Base-by-base conservation (phyloP, 2,113 vertebrate genomes). In the Myanophis thanlyinensis region DNA sequence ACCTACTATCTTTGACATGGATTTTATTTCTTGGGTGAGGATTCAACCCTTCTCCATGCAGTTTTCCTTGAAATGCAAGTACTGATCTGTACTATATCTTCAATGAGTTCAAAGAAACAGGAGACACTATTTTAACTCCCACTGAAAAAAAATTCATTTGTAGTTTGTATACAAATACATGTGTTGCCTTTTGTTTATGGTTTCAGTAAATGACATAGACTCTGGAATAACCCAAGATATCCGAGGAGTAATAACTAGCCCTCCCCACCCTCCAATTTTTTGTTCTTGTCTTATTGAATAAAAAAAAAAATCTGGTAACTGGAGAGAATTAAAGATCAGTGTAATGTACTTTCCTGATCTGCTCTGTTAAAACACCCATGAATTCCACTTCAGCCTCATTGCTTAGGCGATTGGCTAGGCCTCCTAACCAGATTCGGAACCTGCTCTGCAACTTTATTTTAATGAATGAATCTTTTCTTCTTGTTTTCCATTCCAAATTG, bases 1-100 rank as follows among this genome's bases (percentile, higher is more conserved):
- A 93, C 92, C 90, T 93, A 87, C 96, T 94, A 95, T 93, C 96
- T 96, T 94, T 95, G 48, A 91, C 92, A 85, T 53, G 35, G 30
- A 94, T 90, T 94, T 90, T 94, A 94, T 94, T 53, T 94, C 92
- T 92, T 93, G 59, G 91, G 93, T 93, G 95, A 89, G 90, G 90
- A 85, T 90, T 94, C 62, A 56, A 23, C 30, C 44, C 4, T n/a
- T 13, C 48, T 93, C 80, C 56, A 46, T 25, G 10, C 10, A 51
- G 12, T 67, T 86, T 73, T 12, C 96, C 47, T 88, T 94, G 27
- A 27, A 73, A 5, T 49, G 30, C 59, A 35, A 15, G 13, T 40
- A 59, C 49, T 4, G 10, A n/a, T 94, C 92, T 94, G 95, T 95
- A 59, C 92, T 94, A 94, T 94, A 90, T 93, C 67, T 13, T 85